These are phyloP conservation scores for Limanda limanda DNA, from an alignment of 2,113 vertebrate genomes.

Conservation along the genomic window DNA sequence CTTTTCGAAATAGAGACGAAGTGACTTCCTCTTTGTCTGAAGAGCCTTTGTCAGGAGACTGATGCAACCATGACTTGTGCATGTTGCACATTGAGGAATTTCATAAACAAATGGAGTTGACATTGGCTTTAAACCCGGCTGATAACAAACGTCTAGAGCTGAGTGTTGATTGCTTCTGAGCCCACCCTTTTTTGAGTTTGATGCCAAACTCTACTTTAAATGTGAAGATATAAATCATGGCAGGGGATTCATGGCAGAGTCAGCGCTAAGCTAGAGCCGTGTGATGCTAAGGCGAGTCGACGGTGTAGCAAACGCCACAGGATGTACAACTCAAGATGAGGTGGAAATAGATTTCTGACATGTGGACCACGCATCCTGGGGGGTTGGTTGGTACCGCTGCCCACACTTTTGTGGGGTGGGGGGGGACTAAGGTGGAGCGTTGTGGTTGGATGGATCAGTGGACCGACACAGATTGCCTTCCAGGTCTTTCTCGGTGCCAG, in stretches of 20 bases:
- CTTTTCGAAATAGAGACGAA: constrained; percentile 4
- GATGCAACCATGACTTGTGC: constrained; percentile 16
- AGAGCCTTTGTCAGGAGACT: constrained; percentile 14
- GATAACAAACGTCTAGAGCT: constrained; percentile 30
- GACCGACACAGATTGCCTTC: constrained; percentile 53
- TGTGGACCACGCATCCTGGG: constrained; percentile 9
- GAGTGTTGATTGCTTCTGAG: constrained; percentile 48
- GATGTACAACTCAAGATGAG: constrained; percentile 25
- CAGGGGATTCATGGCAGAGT: background rate
- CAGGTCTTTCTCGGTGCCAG: constrained; percentile 36
- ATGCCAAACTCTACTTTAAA: constrained; percentile 56
- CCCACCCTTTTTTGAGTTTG: constrained; percentile 6
- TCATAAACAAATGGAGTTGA: constrained; percentile 65
- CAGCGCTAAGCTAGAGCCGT: background rate
- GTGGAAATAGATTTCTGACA: constrained; percentile 27
- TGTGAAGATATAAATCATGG: constrained; percentile 20
- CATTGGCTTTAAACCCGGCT: constrained; percentile 47
- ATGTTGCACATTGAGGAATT: constrained; percentile 33
- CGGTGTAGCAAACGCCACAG: background rate
- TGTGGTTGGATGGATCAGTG: constrained; percentile 26
- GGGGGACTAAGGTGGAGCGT: background rate
- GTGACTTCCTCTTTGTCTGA: constrained; percentile 40
- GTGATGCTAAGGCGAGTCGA: constrained; percentile 20
- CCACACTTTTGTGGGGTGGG: constrained; percentile 4
- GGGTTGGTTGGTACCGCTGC: constrained; percentile 20